Evolutionary conservation across 2,113 vertebrate species (phyloP).

Genomic region (Strigops habroptila): DNA sequence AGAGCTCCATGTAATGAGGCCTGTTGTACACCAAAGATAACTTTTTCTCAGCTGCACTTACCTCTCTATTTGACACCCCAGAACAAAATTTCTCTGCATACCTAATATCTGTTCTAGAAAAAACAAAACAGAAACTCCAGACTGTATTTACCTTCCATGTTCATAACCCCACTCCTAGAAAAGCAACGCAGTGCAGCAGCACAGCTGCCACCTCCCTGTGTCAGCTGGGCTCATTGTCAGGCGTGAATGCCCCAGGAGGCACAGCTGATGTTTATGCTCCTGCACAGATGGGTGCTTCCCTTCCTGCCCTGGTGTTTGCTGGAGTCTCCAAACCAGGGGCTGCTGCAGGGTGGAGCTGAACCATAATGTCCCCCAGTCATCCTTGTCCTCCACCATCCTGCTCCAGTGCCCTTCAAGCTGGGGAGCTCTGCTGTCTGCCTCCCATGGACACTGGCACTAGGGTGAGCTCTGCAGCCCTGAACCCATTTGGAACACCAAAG

Average conservation of each 20-base stretch:
- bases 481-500: neutral
- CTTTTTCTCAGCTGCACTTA: neutral
- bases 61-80: neutral
- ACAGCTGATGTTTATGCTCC: constrained; percentile 48
- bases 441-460: neutral
- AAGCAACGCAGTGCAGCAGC: neutral
- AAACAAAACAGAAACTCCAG: neutral
- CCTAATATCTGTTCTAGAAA: neutral
- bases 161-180: neutral
- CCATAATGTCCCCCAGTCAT: neutral
- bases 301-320: neutral
- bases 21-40: neutral
- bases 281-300: constrained; percentile 31
- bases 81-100: neutral
- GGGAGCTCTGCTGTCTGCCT: neutral
- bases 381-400: neutral
- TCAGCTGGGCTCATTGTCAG: constrained; percentile 40
- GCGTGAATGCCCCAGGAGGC: neutral
- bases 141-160: neutral
- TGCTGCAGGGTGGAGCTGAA: neutral
- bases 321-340: neutral
- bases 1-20: neutral
- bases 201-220: constrained; percentile 32
- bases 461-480: neutral
- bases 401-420: neutral